Conservation (phyloP, 1,140 invertebrate genomes). For the Anoplophora glabripennis region DNA sequence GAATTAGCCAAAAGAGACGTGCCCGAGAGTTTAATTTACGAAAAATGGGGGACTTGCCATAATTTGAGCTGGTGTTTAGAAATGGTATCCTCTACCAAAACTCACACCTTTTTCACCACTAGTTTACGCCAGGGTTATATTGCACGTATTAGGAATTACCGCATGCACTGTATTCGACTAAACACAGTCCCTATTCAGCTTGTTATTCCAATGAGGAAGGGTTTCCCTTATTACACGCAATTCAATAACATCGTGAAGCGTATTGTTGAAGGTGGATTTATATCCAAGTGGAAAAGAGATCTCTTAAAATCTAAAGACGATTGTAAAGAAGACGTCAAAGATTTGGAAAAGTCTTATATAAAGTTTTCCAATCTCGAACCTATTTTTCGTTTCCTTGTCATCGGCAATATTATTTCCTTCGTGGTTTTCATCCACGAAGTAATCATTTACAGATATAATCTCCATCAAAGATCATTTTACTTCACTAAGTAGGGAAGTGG, state of each 20-base stretch:
- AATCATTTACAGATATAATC: too few relatives aligned
- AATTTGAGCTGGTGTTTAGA: not conserved
- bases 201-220: constrained; percentile 9
- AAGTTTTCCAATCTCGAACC: not conserved
- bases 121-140: constrained; percentile 3
- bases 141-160: not conserved
- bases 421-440: not conserved
- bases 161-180: not conserved
- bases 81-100: not conserved
- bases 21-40: not conserved
- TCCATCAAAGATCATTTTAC: too few relatives aligned
- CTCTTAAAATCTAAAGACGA: constrained; percentile 2
- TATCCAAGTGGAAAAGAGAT: constrained; percentile 9
- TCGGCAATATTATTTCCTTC: not conserved
- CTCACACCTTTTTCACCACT: not conserved
- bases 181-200: not conserved
- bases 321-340: not conserved
- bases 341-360: not conserved
- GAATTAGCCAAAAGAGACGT: not conserved
- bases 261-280: constrained; percentile 3
- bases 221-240: not conserved
- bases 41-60: constrained; percentile 1
- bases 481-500: too few relatives aligned
- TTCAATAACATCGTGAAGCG: not conserved
- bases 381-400: not conserved